Percentiles rank a stretch among this genome's conserved stretches.
phyloP scores from a whole-genome alignment of 2,797 vertebrate genomes.

The Anisognathus igniventris region DNA sequence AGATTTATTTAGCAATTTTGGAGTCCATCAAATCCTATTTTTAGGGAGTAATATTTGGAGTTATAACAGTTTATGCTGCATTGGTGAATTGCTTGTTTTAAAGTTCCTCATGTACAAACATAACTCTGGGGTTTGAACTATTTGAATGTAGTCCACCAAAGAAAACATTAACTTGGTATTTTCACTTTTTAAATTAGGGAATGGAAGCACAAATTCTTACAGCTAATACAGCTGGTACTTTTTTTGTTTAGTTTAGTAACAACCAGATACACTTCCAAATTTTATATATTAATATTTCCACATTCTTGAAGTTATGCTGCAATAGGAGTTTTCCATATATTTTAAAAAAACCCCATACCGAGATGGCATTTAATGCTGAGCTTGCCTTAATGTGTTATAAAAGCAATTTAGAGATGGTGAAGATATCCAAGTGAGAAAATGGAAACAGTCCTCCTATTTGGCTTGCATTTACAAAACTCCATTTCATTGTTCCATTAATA shows the following conservation, averaged over 20 bases:
- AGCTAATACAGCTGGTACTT: background rate
- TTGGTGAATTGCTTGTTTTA: background rate
- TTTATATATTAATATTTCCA: background rate
- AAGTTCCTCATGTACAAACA: background rate
- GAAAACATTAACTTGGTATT: background rate
- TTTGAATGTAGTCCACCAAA: background rate
- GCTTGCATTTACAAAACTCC: background rate
- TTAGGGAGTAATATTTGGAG: background rate
- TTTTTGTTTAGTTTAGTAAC: background rate
- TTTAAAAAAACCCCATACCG: rapidly evolving
- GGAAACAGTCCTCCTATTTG: background rate
- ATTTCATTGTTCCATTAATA: background rate
- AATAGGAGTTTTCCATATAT: background rate
- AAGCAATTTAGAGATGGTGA: background rate
- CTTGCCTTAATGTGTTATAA: background rate
- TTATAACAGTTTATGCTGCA: background rate
- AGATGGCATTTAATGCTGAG: background rate
- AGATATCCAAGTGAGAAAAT: background rate
- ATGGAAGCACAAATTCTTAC: background rate
- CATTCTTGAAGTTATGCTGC: background rate
- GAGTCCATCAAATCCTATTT: background rate
- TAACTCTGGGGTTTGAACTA: background rate
- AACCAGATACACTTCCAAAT: background rate
- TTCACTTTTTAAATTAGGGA: background rate
- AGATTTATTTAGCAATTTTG: background rate